These are phyloP conservation scores for Ammodytes marinus DNA, from an alignment of 2,113 vertebrate genomes.

Conservation along the genomic window DNA sequence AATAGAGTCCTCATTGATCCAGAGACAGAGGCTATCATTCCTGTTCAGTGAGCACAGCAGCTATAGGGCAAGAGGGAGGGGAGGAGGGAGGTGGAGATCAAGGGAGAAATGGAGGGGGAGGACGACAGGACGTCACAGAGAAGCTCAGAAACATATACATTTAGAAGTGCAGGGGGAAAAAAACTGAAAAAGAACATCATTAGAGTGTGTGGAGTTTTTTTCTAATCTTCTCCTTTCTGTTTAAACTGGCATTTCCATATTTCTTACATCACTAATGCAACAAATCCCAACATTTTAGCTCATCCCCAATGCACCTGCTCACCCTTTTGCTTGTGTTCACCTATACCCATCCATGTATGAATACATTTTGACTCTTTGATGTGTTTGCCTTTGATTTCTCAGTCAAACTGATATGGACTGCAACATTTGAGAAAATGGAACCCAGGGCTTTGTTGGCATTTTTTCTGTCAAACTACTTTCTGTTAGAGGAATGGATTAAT, in stretches of 20 bases:
- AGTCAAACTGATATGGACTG: background rate
- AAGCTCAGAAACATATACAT: background rate
- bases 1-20: slow-evolving; percentile 82
- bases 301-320: background rate
- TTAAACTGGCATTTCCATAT: background rate
- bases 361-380: background rate
- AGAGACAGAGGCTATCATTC: slow-evolving; percentile 76
- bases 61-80: slow-evolving; percentile 30
- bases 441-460: background rate
- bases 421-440: background rate
- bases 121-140: slow-evolving; percentile 5
- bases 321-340: background rate
- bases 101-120: background rate
- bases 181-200: background rate
- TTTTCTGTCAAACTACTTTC: background rate
- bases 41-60: slow-evolving; percentile 70
- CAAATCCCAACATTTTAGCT: background rate
- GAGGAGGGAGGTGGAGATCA: slow-evolving; percentile 16
- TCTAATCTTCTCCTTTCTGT: background rate
- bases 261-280: slow-evolving; percentile 4
- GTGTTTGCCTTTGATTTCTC: background rate
- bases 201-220: background rate
- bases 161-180: slow-evolving; percentile 2
- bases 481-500: background rate
- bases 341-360: background rate